Percentiles rank a stretch among this genome's conserved stretches.
These are phyloP conservation scores for Drosophila murphyi DNA, from an alignment of 1,140 invertebrate species.

Conservation along the genomic window DNA sequence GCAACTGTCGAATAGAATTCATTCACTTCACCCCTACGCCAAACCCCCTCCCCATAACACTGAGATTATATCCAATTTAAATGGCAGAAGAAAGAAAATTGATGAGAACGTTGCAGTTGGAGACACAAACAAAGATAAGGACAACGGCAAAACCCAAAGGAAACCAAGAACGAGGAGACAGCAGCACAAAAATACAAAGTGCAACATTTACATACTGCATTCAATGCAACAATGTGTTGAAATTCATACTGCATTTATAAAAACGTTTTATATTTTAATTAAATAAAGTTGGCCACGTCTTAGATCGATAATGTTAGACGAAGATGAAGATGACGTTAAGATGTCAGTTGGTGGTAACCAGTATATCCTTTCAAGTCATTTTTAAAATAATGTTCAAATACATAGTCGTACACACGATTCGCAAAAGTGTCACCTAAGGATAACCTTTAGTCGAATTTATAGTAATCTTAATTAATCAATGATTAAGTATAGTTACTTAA, in stretches of 20 bases:
- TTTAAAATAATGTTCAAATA: too few relatives aligned
- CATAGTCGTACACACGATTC: too few relatives aligned
- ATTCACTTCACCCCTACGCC: neutral
- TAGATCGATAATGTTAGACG: too few relatives aligned
- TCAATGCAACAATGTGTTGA: too few relatives aligned
- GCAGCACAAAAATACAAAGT: neutral
- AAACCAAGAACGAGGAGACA: neutral
- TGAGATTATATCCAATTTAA: slow-evolving; percentile 17
- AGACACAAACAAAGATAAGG: neutral
- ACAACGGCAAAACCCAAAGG: neutral
- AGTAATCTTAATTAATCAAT: neutral
- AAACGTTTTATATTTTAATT: too few relatives aligned
- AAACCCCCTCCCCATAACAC: neutral
- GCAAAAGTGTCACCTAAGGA: neutral
- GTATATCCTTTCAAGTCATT: too few relatives aligned
- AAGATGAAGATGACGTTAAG: too few relatives aligned
- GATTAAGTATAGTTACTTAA: too few relatives aligned
- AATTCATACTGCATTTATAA: neutral
- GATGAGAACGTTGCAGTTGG: neutral
- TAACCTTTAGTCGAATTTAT: neutral
- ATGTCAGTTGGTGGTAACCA: too few relatives aligned
- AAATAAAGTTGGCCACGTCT: too few relatives aligned
- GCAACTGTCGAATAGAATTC: slow-evolving; percentile 11
- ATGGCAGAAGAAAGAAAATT: slow-evolving; percentile 21
- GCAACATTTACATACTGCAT: neutral